These are phyloP conservation scores for Calephelis perditalis DNA, from an alignment of 2,888 invertebrate species.

Conservation along the genomic window DNA sequence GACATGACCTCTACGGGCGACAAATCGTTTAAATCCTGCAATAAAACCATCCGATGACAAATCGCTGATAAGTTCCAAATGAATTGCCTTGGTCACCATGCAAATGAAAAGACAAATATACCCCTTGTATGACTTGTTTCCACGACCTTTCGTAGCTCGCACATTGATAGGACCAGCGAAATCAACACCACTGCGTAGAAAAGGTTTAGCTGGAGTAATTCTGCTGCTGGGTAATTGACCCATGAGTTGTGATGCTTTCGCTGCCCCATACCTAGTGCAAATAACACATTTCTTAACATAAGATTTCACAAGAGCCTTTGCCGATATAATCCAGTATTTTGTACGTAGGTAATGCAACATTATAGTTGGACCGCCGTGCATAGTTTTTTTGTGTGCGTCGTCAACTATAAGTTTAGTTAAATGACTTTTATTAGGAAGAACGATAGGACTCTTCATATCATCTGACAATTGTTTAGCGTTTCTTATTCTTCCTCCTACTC, in stretches of 20 bases:
- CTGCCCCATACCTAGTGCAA: constrained; percentile 5
- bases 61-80: constrained; percentile 24
- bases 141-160: constrained; percentile 22
- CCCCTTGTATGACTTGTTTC: constrained; percentile 23
- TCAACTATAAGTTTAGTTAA: constrained; percentile 26
- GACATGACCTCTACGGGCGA: constrained; percentile 26
- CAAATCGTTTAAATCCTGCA: constrained; percentile 26
- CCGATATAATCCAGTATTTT: constrained; percentile 24
- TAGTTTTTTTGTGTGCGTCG: constrained; percentile 27
- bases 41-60: constrained; percentile 23
- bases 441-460: constrained; percentile 22
- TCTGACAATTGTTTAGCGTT: not conserved
- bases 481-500: constrained; percentile 12
- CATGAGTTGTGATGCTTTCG: not conserved
- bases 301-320: not conserved
- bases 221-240: constrained; percentile 4
- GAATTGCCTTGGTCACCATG: constrained; percentile 24
- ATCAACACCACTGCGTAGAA: constrained; percentile 1
- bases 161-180: constrained; percentile 8
- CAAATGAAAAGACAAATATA: constrained; percentile 9
- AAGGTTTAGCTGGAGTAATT: not conserved
- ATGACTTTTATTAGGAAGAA: constrained; percentile 21
- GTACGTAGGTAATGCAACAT: constrained; percentile 23
- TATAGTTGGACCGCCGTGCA: constrained; percentile 28
- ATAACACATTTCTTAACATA: not conserved